phyloP scores from a whole-genome alignment of 1,140 invertebrate genomes.

The Drosophila orena region DNA sequence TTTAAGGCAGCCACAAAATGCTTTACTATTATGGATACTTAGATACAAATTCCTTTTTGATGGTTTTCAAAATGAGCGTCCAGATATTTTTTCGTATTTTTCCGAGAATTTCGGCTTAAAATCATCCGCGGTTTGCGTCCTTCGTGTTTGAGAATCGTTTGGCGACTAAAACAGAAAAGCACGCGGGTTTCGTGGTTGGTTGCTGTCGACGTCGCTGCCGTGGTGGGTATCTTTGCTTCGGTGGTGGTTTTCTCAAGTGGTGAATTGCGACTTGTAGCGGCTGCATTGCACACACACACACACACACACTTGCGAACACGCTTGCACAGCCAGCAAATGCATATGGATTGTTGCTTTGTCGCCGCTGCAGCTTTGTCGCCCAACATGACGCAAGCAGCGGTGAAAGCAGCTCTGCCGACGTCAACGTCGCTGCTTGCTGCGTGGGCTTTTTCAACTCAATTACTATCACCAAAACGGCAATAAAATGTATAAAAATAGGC shows the following conservation, averaged over 20 bases:
- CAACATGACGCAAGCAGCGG: constrained; percentile 73
- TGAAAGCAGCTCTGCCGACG: constrained; percentile 65
- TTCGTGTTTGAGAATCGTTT: constrained; percentile 37
- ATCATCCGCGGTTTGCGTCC: constrained; percentile 47
- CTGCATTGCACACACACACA: constrained; percentile 34
- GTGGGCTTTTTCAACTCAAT: constrained; percentile 80
- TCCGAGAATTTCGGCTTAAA: background rate
- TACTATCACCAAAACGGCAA: constrained; percentile 41
- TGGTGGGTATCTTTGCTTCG: constrained; percentile 38
- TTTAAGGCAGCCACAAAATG: too few species aligned
- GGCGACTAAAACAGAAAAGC: constrained; percentile 54
- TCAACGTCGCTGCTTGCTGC: constrained; percentile 36
- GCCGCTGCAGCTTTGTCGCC: constrained; percentile 68
- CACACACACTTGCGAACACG: background rate
- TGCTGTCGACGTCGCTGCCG: constrained; percentile 24
- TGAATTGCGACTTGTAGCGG: constrained; percentile 43
- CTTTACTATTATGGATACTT: too few species aligned
- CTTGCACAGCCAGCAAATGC: background rate
- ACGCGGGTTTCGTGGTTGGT: constrained; percentile 54
- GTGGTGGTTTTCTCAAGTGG: constrained; percentile 68
- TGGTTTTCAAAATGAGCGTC: background rate
- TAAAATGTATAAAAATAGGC: too few species aligned
- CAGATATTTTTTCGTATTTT: background rate
- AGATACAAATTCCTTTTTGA: background rate
- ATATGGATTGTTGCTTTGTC: constrained; percentile 9